These are phyloP conservation scores for Solen grandis DNA, from an alignment of 1,140 invertebrate species.

Conservation along the genomic window DNA sequence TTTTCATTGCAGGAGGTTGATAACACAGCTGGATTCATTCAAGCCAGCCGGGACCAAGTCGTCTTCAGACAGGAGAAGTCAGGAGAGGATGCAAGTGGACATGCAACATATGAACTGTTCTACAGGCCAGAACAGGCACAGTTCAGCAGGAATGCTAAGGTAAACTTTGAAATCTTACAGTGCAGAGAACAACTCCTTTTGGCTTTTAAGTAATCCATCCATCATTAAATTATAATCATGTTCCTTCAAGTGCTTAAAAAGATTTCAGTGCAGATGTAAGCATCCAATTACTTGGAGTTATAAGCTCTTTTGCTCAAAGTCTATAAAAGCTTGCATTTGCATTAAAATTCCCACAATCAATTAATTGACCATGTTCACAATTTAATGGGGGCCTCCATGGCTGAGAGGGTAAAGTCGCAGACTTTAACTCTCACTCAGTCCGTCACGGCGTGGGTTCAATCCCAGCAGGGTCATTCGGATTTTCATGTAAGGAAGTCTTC, in stretches of 20 bases:
- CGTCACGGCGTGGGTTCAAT: too few species aligned
- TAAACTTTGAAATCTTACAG: conserved; percentile 77
- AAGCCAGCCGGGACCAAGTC: conserved; percentile 39
- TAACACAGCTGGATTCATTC: conserved; percentile 72
- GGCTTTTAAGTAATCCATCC: background rate
- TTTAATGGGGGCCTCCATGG: too few species aligned
- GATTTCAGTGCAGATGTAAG: too few species aligned
- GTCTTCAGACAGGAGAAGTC: background rate
- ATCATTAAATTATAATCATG: too few species aligned
- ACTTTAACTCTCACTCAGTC: too few species aligned
- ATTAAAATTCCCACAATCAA: background rate
- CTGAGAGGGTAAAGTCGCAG: too few species aligned
- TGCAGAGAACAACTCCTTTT: background rate
- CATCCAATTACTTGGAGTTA: too few species aligned
- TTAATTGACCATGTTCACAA: background rate
- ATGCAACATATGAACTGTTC: conserved; percentile 84
- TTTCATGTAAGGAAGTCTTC: too few species aligned
- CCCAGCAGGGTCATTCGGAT: too few species aligned
- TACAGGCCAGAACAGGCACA: conserved; percentile 85
- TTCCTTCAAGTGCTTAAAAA: too few species aligned
- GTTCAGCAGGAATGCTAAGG: conserved; percentile 87
- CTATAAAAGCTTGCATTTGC: background rate
- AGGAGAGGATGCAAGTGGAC: conserved; percentile 56
- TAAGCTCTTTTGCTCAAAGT: too few species aligned
- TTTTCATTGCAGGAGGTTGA: conserved; percentile 68